These are phyloP conservation scores for Hyperoplus immaculatus DNA, from an alignment of 2,797 vertebrate species.

Conservation along the genomic window DNA sequence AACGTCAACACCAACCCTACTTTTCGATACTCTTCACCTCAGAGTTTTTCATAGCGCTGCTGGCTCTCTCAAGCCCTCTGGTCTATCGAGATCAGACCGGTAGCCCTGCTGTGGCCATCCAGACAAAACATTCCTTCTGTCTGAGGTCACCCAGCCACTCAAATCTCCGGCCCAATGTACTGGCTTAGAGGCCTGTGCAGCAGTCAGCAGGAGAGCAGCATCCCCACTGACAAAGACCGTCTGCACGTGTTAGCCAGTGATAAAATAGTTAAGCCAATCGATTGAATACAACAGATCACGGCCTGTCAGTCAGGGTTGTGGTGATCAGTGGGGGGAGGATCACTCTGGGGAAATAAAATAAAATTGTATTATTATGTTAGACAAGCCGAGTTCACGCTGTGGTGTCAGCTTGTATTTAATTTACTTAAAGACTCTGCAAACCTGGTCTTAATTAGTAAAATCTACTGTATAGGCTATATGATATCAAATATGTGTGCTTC, in stretches of 20 bases:
- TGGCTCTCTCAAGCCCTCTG: slow-evolving; percentile 33
- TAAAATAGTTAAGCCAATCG: slow-evolving; percentile 53
- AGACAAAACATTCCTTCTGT: slow-evolving; percentile 84
- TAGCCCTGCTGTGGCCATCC: slow-evolving; percentile 69
- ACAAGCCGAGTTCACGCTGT: background rate
- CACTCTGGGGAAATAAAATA: background rate
- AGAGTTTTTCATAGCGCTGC: slow-evolving; percentile 20
- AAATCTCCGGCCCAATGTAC: slow-evolving; percentile 77
- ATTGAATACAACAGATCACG: slow-evolving; percentile 41
- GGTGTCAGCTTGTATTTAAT: slow-evolving; percentile 9
- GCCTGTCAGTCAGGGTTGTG: slow-evolving; percentile 20
- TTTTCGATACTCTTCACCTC: slow-evolving; percentile 29
- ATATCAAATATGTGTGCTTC: no score
- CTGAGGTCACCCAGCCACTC: slow-evolving; percentile 80
- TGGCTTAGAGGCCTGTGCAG: slow-evolving; percentile 71
- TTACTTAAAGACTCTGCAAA: background rate
- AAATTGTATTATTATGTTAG: background rate
- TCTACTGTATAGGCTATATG: no score
- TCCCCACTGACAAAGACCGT: slow-evolving; percentile 33
- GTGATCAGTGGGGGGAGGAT: slow-evolving; percentile 12
- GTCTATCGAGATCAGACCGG: slow-evolving; percentile 51
- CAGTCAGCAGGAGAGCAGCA: slow-evolving; percentile 64
- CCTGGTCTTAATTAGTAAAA: no score
- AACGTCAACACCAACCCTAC: background rate
- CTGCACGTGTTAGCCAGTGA: slow-evolving; percentile 29